Evolutionary conservation across 2,113 vertebrate species (phyloP), one percentile per base, ranked within the genome.

Genomic region (Rhipidura dahli): DNA sequence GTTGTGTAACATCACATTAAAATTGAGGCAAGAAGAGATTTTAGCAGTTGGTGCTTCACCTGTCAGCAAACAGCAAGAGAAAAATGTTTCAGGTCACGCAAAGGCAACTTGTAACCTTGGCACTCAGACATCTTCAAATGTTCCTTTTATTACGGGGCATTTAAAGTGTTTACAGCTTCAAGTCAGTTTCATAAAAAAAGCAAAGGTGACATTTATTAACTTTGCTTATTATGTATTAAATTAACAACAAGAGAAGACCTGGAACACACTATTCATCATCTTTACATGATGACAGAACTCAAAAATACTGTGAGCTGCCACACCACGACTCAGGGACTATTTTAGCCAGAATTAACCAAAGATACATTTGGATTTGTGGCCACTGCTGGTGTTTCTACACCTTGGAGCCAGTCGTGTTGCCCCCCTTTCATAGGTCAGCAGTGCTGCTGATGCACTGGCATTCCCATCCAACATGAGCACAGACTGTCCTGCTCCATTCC

Each of bases 401-500:
- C 33, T 44, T 23, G 37, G 44, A 72, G 17, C 6, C 59, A 37
- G 53, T 2, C 4, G 27, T 11, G 14, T 9, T 28, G 14, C 5
- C n/a, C 5, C n/a, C 16, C 5, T 53, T 31, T 19, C 28, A 7
- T 1, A 13, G 30, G 61, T 39, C 19, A 53, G 22, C 44, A 40
- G 22, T 22, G 13, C 24, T 42, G 27, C 3, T 40, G n/a, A n/a
- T n/a, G 21, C 19, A 45, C 0, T 39, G 49, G 8, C 27, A 7
- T 28, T 66, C 4, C 56, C 50, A 30, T 0, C 11, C 28, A 35
- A 15, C 27, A 21, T 0, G 0, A 10, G 11, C 33, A 30, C 0
- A 2, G 37, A 8, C 7, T 45, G 18, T 10, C 24, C 35, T 61
- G 7, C 15, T 53, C 37, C 5, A 0, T 16, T 22, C 26, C 50